phyloP scores from a whole-genome alignment of 2,797 vertebrate species.

The Chelon labrosus region DNA sequence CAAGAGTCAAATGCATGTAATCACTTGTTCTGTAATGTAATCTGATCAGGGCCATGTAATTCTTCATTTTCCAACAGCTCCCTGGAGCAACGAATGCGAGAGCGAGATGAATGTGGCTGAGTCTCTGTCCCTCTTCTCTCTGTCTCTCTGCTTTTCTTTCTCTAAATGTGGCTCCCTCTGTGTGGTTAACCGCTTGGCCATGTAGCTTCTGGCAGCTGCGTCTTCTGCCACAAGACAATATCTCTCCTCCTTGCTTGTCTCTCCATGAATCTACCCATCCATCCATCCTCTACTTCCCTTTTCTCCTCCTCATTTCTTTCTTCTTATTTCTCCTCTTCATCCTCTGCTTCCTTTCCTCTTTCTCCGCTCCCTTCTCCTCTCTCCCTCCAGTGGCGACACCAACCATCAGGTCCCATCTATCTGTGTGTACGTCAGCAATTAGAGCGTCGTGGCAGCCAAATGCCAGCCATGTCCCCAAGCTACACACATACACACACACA shows the following conservation, averaged over 20 bases:
- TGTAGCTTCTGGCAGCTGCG: constrained; percentile 65
- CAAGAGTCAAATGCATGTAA: constrained; percentile 81
- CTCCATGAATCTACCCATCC: constrained; percentile 45
- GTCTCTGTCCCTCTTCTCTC: constrained; percentile 51
- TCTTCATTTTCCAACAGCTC: constrained; percentile 84
- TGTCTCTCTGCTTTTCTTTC: constrained; percentile 50
- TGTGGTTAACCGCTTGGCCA: constrained; percentile 69
- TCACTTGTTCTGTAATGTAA: constrained; percentile 82
- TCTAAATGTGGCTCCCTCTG: constrained; percentile 66
- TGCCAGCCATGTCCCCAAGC: constrained; percentile 99
- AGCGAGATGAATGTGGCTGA: constrained; percentile 72
- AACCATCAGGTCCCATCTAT: constrained; percentile 99
- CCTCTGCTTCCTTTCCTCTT: constrained; percentile 2
- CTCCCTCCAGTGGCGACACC: constrained; percentile 81
- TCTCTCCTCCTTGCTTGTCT: constrained; percentile 65
- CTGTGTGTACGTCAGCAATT: constrained; percentile 99
- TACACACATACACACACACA: constrained; percentile 69
- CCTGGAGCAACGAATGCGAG: constrained; percentile 79
- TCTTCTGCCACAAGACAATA: constrained; percentile 65
- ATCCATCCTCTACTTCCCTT: constrained; percentile 29
- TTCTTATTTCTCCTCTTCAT: constrained; percentile 22
- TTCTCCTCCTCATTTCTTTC: constrained; percentile 6
- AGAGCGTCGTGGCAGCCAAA: constrained; percentile 97
- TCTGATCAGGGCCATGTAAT: constrained; percentile 82
- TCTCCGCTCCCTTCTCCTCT: constrained; percentile 13